phyloP scores from a whole-genome alignment of 2,888 invertebrate species.

The Subacronicta megacephala region DNA sequence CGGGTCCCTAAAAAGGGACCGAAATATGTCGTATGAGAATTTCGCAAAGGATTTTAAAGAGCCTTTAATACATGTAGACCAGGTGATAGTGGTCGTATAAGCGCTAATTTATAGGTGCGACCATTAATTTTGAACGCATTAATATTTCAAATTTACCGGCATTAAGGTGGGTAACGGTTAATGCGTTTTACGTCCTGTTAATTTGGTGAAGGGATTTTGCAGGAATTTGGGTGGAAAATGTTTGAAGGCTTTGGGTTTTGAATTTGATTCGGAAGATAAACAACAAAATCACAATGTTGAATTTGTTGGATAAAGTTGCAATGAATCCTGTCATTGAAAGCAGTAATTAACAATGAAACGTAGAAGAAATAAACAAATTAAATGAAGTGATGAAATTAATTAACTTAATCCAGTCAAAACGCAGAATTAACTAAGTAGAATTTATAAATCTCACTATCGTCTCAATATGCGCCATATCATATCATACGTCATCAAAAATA shows the following conservation, averaged over 20 bases:
- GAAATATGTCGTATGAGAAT: conserved; percentile 60
- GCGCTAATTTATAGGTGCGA: conserved; percentile 56
- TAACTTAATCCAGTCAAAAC: no score
- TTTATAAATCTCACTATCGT: no score
- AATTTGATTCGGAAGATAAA: neutral
- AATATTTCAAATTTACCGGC: conserved; percentile 55
- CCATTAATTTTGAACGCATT: conserved; percentile 56
- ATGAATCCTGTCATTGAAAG: no score
- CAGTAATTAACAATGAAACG: no score
- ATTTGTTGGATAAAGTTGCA: no score
- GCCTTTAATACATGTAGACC: conserved; percentile 51
- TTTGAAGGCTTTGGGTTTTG: conserved; percentile 10
- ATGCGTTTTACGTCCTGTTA: conserved; percentile 56
- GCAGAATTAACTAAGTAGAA: no score
- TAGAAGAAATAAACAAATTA: no score
- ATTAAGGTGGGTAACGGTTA: conserved; percentile 47
- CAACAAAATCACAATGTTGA: neutral
- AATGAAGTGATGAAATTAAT: no score
- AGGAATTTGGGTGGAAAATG: conserved; percentile 24
- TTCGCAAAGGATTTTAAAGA: conserved; percentile 57
- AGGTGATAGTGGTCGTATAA: conserved; percentile 58
- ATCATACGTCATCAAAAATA: no score
- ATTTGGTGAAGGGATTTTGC: conserved; percentile 45
- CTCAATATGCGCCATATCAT: no score
- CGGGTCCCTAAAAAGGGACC: conserved; percentile 53